phyloP scores from a whole-genome alignment of 2,113 vertebrate species.

The Piprites chloris region DNA sequence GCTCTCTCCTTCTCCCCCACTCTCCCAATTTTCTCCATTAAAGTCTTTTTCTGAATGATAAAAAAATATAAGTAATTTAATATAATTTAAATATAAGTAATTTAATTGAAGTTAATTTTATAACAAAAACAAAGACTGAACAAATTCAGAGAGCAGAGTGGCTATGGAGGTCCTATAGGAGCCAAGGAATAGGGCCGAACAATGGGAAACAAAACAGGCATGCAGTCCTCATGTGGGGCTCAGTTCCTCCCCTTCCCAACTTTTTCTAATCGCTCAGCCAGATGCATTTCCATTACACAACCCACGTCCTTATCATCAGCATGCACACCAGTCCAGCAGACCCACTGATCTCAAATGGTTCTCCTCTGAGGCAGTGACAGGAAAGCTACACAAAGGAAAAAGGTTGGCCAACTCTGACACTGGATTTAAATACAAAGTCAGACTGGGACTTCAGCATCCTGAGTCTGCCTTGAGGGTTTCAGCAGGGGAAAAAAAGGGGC shows the following conservation, averaged over 20 bases:
- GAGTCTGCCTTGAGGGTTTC: not conserved
- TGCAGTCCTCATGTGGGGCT: not conserved
- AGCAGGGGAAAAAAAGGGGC: not conserved
- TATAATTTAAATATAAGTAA: not conserved
- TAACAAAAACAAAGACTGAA: not conserved
- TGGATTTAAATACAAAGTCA: not conserved
- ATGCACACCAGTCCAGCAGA: not conserved
- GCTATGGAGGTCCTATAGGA: not conserved
- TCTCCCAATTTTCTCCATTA: not conserved
- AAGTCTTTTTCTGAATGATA: not conserved
- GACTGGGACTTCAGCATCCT: not conserved
- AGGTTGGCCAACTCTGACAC: not conserved
- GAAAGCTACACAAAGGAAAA: conserved; percentile 19
- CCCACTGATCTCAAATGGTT: not conserved
- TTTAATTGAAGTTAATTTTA: not conserved
- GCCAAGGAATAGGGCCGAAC: not conserved
- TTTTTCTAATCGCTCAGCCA: not conserved
- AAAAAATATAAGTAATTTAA: not conserved
- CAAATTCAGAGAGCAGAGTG: not conserved
- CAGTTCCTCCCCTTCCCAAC: not conserved
- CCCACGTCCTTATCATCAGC: not conserved
- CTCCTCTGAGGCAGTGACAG: not conserved
- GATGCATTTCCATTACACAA: conserved; percentile 3
- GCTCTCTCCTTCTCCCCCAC: not conserved
- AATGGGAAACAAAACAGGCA: not conserved